phyloP scores from a whole-genome alignment of 2,797 vertebrate species.

The Synaphobranchus kaupii region DNA sequence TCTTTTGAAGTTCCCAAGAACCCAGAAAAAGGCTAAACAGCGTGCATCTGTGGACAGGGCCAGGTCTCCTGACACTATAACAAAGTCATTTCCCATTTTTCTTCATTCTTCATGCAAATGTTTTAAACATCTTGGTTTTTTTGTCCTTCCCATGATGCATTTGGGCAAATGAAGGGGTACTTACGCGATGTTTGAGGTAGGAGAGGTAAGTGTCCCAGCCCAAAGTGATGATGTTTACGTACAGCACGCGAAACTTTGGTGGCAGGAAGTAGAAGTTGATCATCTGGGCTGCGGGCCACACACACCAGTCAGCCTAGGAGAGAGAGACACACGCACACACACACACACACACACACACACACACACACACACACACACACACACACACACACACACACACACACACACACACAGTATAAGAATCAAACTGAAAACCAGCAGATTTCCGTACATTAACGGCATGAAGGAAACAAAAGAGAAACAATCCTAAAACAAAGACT shows the following conservation, averaged over 20 bases:
- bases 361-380: background rate
- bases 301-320: conserved; percentile 85
- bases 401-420: background rate
- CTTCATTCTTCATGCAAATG: too few species aligned
- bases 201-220: conserved; percentile 95
- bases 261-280: conserved; percentile 92
- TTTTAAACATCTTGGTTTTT: too few species aligned
- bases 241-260: conserved; percentile 82
- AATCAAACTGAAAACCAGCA: background rate
- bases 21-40: background rate
- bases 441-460: background rate
- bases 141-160: too few species aligned
- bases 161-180: conserved; percentile 41
- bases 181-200: conserved; percentile 90
- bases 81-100: too few species aligned
- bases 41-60: too few species aligned
- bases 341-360: background rate
- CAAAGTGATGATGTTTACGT: conserved; percentile 86
- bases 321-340: conserved; percentile 15
- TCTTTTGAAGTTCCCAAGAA: background rate
- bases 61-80: too few species aligned
- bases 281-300: conserved; percentile 89
- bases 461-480: background rate
- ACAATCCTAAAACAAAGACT: background rate
- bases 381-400: background rate